phyloP scores from a whole-genome alignment of 2,888 invertebrate genomes.

The Harpalus rufipes region DNA sequence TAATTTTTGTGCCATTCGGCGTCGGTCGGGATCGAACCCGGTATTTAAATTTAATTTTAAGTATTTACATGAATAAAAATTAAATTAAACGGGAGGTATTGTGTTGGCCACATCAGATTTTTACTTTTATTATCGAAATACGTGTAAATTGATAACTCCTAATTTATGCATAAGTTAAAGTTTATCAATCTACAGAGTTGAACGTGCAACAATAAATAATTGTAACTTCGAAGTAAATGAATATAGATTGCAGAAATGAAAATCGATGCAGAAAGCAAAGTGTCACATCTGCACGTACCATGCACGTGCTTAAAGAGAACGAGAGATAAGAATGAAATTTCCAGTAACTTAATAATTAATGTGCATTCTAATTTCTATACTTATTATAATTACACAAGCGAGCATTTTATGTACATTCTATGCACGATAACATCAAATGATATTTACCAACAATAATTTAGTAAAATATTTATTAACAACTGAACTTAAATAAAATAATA shows the following conservation, averaged over 20 bases:
- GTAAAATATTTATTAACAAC: too few relatives aligned
- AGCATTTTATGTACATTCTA: too few relatives aligned
- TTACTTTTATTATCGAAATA: too few relatives aligned
- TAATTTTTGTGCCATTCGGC: too few relatives aligned
- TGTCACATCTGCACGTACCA: not conserved
- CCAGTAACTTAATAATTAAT: not conserved
- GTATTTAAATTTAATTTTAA: too few relatives aligned
- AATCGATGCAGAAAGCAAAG: not conserved
- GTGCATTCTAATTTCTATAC: not conserved
- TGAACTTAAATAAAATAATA: too few relatives aligned
- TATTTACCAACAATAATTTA: too few relatives aligned
- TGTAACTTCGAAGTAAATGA: not conserved
- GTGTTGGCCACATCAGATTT: too few relatives aligned
- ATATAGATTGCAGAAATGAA: constrained; percentile 3
- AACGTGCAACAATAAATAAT: not conserved
- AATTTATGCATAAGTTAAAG: not conserved
- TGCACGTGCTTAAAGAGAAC: not conserved
- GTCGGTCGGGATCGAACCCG: too few relatives aligned
- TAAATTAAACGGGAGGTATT: too few relatives aligned
- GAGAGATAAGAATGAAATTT: constrained; percentile 3
- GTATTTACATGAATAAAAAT: too few relatives aligned
- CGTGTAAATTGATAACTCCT: constrained; percentile 7
- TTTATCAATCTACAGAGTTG: not conserved
- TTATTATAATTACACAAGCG: not conserved
- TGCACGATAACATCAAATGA: too few relatives aligned